Conservation (phyloP, 1,140 invertebrate species). For the Brachionus calyciflorus region DNA sequence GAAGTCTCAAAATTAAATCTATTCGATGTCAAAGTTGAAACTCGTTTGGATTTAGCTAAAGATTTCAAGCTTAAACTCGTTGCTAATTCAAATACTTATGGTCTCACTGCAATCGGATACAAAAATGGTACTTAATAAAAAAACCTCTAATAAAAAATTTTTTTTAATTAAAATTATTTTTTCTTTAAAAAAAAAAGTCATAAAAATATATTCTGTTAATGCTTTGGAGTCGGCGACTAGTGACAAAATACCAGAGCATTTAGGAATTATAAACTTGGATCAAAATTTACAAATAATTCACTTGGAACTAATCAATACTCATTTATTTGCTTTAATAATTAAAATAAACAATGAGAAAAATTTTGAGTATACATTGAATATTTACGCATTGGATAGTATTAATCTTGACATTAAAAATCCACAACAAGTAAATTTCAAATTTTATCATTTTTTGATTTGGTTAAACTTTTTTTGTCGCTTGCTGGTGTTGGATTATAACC, state of each 20-base stretch:
- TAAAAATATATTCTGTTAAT: conserved; percentile 15
- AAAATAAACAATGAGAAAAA: not conserved
- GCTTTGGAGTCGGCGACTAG: not conserved
- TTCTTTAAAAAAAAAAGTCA: conserved; percentile 9
- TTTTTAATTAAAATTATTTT: not conserved
- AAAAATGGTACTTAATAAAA: conserved; percentile 8
- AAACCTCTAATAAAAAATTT: not conserved
- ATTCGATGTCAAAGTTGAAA: not conserved
- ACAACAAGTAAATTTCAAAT: not conserved
- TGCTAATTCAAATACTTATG: conserved; percentile 2
- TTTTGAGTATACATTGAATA: conserved; percentile 11
- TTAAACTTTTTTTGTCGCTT: not conserved
- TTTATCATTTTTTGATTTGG: not conserved
- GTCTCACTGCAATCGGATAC: not conserved
- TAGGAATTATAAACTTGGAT: not conserved
- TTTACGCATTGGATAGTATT: conserved; percentile 15
- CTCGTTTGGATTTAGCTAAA: not conserved
- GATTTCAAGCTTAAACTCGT: not conserved
- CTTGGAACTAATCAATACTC: not conserved
- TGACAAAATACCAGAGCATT: not conserved
- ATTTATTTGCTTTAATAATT: conserved; percentile 8
- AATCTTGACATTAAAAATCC: not conserved
- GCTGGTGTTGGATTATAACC: not conserved
- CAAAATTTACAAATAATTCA: not conserved
- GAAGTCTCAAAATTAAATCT: conserved; percentile 9